phyloP scores from a whole-genome alignment of 2,113 vertebrate species.

The Alethe castanea region DNA sequence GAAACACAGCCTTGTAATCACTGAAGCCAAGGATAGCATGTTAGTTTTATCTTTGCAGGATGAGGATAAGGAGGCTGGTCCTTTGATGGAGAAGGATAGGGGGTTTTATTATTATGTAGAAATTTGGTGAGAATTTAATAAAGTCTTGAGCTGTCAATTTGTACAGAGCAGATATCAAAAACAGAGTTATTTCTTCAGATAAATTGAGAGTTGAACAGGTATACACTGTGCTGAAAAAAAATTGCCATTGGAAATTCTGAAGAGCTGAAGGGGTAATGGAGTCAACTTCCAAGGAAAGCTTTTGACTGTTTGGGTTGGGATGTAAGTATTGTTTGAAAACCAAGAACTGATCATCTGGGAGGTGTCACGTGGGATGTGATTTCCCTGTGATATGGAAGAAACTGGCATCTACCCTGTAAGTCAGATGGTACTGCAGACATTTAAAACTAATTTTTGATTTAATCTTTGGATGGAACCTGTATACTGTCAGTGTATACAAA shows the following conservation, averaged over 20 bases:
- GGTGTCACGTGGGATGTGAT: not conserved
- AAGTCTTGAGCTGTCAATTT: not conserved
- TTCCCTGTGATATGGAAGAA: not conserved
- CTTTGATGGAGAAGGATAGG: not conserved
- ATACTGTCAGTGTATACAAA: not conserved
- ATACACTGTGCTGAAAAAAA: not conserved
- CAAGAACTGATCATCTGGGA: not conserved
- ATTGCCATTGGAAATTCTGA: not conserved
- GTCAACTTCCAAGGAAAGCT: not conserved
- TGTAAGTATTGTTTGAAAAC: not conserved
- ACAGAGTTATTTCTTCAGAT: not conserved
- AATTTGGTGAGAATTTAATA: not conserved
- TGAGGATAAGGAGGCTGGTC: not conserved
- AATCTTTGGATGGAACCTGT: not conserved
- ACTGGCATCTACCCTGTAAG: not conserved
- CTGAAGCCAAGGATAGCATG: not conserved
- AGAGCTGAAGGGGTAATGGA: not conserved
- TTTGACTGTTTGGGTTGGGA: not conserved
- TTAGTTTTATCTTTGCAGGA: not conserved
- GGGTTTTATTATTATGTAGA: not conserved
- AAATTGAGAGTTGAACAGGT: not conserved
- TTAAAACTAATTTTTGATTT: not conserved
- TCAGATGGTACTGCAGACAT: not conserved
- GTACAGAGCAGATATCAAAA: not conserved
- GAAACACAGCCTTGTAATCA: not conserved